Conservation (phyloP, 2,888 invertebrate genomes). For the Coelogynopora nodosa region DNA sequence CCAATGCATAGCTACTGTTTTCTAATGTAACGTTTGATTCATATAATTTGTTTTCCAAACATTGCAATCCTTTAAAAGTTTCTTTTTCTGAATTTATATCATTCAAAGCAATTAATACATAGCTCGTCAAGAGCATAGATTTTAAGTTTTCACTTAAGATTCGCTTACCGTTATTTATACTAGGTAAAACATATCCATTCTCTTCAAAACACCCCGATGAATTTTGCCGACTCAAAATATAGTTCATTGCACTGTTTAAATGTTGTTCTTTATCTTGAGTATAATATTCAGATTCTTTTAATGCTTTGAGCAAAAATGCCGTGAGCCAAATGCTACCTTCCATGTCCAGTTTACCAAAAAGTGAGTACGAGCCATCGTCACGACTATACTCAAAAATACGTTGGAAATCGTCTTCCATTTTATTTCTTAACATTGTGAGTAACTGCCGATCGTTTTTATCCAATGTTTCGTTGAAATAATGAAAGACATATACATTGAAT, state of each 20-base stretch:
- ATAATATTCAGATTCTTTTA: not conserved
- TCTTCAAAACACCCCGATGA: not conserved
- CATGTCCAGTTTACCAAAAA: not conserved
- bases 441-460: not conserved
- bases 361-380: not conserved
- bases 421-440: not conserved
- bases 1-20: not conserved
- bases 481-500: too few relatives aligned
- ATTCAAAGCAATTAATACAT: not conserved
- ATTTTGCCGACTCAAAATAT: not conserved
- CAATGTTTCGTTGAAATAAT: not conserved
- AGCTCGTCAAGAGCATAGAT: not conserved
- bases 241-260: not conserved
- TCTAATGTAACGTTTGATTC: not conserved
- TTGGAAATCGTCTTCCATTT: not conserved
- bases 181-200: not conserved
- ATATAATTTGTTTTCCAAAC: not conserved
- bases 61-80: not conserved
- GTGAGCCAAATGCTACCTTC: not conserved
- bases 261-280: not conserved
- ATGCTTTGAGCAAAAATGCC: not conserved
- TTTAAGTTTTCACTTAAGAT: not conserved
- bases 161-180: not conserved
- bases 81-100: not conserved
- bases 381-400: not conserved